phyloP scores from a whole-genome alignment of 1,140 invertebrate genomes.

The Caligus rogercresseyi region DNA sequence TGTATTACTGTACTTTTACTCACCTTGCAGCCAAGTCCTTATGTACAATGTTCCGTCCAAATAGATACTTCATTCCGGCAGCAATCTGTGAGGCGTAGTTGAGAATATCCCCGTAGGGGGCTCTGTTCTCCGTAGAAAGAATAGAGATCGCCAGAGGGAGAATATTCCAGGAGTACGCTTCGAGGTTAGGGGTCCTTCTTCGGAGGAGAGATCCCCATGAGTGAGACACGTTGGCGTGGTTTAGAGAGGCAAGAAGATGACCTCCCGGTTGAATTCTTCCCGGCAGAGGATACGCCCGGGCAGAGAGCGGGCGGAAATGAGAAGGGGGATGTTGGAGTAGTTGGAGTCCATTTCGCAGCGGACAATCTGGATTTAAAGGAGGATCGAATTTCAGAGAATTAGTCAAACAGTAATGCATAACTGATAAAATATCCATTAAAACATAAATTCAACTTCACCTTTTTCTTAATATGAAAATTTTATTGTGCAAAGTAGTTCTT shows the following conservation, averaged over 20 bases:
- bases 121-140: constrained; percentile 39
- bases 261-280: constrained; percentile 31
- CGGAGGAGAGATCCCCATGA: constrained; percentile 36
- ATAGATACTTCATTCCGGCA: constrained; percentile 25
- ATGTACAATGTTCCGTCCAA: constrained; percentile 44
- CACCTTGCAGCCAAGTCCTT: constrained; percentile 64
- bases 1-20: no score
- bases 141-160: constrained; percentile 61
- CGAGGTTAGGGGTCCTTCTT: constrained; percentile 45
- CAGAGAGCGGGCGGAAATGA: not conserved
- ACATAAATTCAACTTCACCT: not conserved
- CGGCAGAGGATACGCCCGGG: constrained; percentile 32
- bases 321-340: constrained; percentile 5
- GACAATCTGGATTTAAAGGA: constrained; percentile 1
- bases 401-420: not conserved
- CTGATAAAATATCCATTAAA: not conserved
- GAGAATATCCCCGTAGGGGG: constrained; percentile 18
- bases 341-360: constrained; percentile 9
- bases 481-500: not conserved
- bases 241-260: constrained; percentile 33
- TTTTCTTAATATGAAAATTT: not conserved
- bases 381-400: not conserved
- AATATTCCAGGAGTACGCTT: constrained; percentile 61
- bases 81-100: constrained; percentile 26
- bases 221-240: constrained; percentile 34